These are phyloP conservation scores for Gadopsis bispinosus DNA, from an alignment of 2,797 vertebrate species.

Conservation along the genomic window DNA sequence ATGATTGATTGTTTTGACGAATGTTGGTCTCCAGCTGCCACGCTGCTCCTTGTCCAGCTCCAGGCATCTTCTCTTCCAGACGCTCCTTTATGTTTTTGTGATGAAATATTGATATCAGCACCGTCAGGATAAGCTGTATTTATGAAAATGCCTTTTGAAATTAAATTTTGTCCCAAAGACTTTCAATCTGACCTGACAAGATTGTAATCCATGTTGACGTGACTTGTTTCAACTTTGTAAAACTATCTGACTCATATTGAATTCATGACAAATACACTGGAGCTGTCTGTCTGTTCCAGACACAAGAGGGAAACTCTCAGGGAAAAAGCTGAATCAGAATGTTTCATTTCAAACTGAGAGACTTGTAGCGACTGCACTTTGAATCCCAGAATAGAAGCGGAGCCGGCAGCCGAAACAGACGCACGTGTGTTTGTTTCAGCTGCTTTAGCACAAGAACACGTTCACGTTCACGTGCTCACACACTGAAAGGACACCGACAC, in stretches of 20 bases:
- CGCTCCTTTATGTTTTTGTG: background rate
- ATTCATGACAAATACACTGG: background rate
- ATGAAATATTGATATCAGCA: background rate
- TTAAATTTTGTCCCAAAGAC: background rate
- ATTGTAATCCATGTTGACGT: background rate
- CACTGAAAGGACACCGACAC: background rate
- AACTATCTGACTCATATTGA: constrained; percentile 3
- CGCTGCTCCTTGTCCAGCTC: background rate
- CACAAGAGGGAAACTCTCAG: background rate
- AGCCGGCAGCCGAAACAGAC: background rate
- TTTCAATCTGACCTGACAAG: background rate
- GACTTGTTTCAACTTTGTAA: background rate
- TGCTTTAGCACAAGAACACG: constrained; percentile 15
- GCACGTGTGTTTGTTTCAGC: constrained; percentile 18
- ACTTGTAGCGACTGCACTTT: constrained; percentile 15
- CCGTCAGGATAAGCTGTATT: background rate
- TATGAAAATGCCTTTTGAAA: background rate
- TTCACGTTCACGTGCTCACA: constrained; percentile 7
- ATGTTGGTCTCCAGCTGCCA: too few relatives aligned
- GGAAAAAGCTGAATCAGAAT: constrained; percentile 11
- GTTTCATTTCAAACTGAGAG: background rate
- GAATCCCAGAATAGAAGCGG: constrained; percentile 22
- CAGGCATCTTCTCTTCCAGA: background rate
- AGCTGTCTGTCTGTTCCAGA: background rate
- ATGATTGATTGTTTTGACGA: too few relatives aligned